These are phyloP conservation scores for Zaprionus vittiger DNA, from an alignment of 1,140 invertebrate species.

Conservation along the genomic window DNA sequence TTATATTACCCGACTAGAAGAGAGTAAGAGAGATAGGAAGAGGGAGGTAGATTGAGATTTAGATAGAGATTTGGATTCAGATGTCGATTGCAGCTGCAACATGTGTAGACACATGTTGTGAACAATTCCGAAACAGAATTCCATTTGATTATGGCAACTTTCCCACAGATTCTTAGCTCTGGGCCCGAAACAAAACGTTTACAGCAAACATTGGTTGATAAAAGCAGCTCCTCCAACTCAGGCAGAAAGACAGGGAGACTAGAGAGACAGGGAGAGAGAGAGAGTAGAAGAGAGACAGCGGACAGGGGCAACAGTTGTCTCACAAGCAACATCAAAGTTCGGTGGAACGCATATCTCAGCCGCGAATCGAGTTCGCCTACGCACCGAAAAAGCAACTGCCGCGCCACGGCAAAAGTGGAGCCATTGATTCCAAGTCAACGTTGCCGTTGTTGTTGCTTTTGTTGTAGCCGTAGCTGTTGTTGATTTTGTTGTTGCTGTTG, in stretches of 20 bases:
- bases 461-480: slow-evolving; percentile 22
- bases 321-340: slow-evolving; percentile 81
- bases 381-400: slow-evolving; percentile 69
- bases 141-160: slow-evolving; percentile 78
- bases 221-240: slow-evolving; percentile 45
- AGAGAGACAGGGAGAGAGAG: slow-evolving; percentile 3
- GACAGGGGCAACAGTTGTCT: slow-evolving; percentile 42
- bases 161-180: slow-evolving; percentile 71
- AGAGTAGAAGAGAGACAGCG: slow-evolving; percentile 17
- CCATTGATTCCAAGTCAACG: slow-evolving; percentile 74
- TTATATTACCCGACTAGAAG: slow-evolving; percentile 57
- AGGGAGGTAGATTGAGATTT: slow-evolving; percentile 43
- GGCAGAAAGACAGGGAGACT: slow-evolving; percentile 25
- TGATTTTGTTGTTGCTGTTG: slow-evolving; percentile 30
- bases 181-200: slow-evolving; percentile 70
- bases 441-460: slow-evolving; percentile 42
- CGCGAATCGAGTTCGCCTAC: slow-evolving; percentile 80
- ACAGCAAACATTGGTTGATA: slow-evolving; percentile 54
- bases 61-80: slow-evolving; percentile 48
- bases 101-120: slow-evolving; percentile 70
- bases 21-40: neutral
- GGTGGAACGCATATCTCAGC: slow-evolving; percentile 81
- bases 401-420: slow-evolving; percentile 67
- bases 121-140: slow-evolving; percentile 72
- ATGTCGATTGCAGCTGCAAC: slow-evolving; percentile 58